phyloP scores from a whole-genome alignment of 2,888 invertebrate genomes.

The Junonia oenone region DNA sequence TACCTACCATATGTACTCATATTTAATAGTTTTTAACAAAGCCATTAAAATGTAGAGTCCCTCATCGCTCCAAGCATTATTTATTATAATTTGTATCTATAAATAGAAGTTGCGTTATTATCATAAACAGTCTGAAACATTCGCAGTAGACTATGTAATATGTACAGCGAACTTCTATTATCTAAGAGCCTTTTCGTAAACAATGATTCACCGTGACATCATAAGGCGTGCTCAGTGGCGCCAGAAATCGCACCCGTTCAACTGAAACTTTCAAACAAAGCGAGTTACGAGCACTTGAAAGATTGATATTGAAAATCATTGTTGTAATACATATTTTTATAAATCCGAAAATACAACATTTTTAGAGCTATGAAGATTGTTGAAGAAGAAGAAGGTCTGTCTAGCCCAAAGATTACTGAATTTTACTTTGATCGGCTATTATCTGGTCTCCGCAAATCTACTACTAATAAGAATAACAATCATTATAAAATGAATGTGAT shows the following conservation, averaged over 20 bases:
- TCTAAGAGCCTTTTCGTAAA: constrained; percentile 25
- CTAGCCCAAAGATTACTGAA: too few species aligned
- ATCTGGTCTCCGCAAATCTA: too few species aligned
- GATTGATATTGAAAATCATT: neutral
- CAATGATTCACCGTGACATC: constrained; percentile 28
- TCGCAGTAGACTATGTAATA: constrained; percentile 9
- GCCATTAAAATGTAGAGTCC: neutral
- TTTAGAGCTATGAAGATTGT: too few species aligned
- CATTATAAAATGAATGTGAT: too few species aligned
- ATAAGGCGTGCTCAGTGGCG: constrained; percentile 21
- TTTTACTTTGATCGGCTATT: too few species aligned
- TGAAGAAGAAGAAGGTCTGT: too few species aligned
- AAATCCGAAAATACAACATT: too few species aligned
- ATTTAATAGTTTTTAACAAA: neutral
- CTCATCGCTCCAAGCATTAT: neutral
- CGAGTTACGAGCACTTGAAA: constrained; percentile 3
- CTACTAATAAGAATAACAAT: too few species aligned
- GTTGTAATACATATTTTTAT: neutral
- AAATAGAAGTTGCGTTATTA: neutral
- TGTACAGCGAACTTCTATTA: constrained; percentile 16
- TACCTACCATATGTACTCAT: too few species aligned
- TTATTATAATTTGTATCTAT: neutral
- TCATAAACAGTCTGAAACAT: neutral
- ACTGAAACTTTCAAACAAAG: constrained; percentile 12
- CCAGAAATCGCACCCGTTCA: constrained; percentile 17